These are phyloP conservation scores for Rhynchophorus ferrugineus DNA, from an alignment of 1,140 invertebrate species.

Conservation along the genomic window DNA sequence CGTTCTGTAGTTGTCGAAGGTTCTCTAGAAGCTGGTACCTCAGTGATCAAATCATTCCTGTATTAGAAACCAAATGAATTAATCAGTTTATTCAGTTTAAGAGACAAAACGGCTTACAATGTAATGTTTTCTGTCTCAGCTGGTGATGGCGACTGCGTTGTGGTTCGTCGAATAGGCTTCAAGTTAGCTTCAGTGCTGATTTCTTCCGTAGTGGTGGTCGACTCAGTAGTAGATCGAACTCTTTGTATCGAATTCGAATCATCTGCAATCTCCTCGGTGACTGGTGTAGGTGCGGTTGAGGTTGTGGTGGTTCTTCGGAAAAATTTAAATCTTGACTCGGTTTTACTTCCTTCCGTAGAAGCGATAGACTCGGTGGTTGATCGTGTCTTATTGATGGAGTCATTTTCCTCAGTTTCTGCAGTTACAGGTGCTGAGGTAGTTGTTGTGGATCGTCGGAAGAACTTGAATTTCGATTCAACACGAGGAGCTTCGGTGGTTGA, in stretches of 20 bases:
- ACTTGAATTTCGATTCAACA: slow-evolving; percentile 1
- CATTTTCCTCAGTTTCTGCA: not conserved
- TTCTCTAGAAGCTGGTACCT: not conserved
- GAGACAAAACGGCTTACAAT: too few relatives aligned
- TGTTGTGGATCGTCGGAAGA: slow-evolving; percentile 9
- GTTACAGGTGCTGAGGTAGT: not conserved
- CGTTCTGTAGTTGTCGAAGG: not conserved
- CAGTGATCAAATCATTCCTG: not conserved
- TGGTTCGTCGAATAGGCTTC: not conserved
- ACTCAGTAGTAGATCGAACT: too few relatives aligned
- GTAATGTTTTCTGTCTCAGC: too few relatives aligned
- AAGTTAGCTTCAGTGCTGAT: too few relatives aligned
- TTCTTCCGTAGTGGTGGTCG: too few relatives aligned
- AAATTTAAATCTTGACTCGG: not conserved
- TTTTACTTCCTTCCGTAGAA: not conserved
- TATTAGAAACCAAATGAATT: too few relatives aligned
- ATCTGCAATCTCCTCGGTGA: too few relatives aligned
- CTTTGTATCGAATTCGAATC: too few relatives aligned
- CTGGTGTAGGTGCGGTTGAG: too few relatives aligned
- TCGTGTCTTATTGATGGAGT: not conserved
- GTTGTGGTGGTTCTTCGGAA: not conserved
- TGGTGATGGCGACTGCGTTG: not conserved
- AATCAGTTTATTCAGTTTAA: too few relatives aligned
- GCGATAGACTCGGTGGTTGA: not conserved
- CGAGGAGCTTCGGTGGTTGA: not conserved